Evolutionary conservation across 1,140 invertebrate genomes (phyloP), one percentile per base, ranked within the genome.

Genomic region (Zaprionus davidi): DNA sequence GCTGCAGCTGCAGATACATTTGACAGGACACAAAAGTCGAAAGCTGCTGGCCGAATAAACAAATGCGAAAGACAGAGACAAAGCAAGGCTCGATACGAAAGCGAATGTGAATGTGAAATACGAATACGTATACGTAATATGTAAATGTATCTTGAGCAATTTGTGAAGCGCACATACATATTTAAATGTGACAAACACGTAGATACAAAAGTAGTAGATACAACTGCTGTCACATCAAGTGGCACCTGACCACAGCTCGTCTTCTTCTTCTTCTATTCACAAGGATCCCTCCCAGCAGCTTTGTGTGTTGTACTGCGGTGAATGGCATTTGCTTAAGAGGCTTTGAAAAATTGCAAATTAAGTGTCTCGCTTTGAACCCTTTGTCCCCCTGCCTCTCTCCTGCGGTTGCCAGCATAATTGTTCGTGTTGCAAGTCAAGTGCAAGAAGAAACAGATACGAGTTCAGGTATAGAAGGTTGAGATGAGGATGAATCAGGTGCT

Each of bases 271-370:
- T 28, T 28, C 6, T 3, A 34, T 34, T 34, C 31, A 64, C n/a
- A 12, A 51, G 46, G 11, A 20, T 51, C 20, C 38, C 13, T 17
- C 9, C 12, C 53, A 72, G 77, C 56, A 77, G 84, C 75, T 71
- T 86, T 79, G 73, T 86, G 76, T 83, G 63, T 77, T 82, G 82
- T 79, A 71, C 71, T 87, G 83, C 68, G 80, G 84, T 87, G 84
- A 74, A 69, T 80, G 77, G 70, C 64, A 77, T 87, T 87, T 82
- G 84, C 73, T 66, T 79, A 87, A 86, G 83, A 86, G 83, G 80
- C 83, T 88, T 83, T 88, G 75, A 88, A 87, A 76, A 87, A 88
- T 87, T 87, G 82, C 81, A 87, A 80, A 88, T 80, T 87, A 83
- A 88, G 83, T 87, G 73, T 53, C 56, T 68, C 68, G 80, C 84